These are phyloP conservation scores for Ferrisia virgata DNA, from an alignment of 2,888 invertebrate species.

Conservation along the genomic window DNA sequence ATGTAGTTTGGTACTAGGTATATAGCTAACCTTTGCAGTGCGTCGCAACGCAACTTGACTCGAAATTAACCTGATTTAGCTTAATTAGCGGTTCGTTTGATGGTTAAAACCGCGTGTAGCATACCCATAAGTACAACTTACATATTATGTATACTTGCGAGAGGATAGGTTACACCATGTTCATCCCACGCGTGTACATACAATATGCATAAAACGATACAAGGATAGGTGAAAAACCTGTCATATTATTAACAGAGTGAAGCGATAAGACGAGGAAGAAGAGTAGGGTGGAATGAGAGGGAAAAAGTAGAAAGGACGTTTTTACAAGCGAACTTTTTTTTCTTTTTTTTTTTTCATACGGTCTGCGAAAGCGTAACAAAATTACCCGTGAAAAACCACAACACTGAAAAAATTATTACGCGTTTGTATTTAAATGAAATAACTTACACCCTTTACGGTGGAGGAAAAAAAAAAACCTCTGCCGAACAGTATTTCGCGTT, in stretches of 20 bases:
- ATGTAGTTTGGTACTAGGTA: not conserved
- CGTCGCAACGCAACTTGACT: not conserved
- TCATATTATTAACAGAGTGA: too few relatives aligned
- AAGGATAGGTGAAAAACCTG: not conserved
- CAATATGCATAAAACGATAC: too few relatives aligned
- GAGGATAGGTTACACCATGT: too few relatives aligned
- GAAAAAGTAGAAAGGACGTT: not conserved
- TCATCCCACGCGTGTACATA: too few relatives aligned
- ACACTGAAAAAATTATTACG: not conserved
- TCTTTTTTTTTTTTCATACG: not conserved
- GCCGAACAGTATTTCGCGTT: slow-evolving; percentile 22
- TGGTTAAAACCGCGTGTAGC: not conserved
- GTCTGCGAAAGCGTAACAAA: not conserved
- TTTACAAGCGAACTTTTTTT: not conserved
- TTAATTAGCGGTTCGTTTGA: not conserved
- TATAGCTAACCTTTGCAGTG: not conserved
- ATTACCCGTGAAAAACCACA: not conserved
- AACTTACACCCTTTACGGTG: slow-evolving; percentile 12
- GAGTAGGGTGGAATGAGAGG: not conserved
- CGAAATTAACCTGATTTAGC: not conserved
- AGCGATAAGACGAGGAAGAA: too few relatives aligned
- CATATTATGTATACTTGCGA: not conserved
- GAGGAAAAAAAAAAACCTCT: slow-evolving; percentile 18
- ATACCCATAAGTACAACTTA: not conserved
- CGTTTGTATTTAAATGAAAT: not conserved